These are phyloP conservation scores for Eptatretus burgeri DNA, from an alignment of 2,113 vertebrate genomes.

Conservation along the genomic window DNA sequence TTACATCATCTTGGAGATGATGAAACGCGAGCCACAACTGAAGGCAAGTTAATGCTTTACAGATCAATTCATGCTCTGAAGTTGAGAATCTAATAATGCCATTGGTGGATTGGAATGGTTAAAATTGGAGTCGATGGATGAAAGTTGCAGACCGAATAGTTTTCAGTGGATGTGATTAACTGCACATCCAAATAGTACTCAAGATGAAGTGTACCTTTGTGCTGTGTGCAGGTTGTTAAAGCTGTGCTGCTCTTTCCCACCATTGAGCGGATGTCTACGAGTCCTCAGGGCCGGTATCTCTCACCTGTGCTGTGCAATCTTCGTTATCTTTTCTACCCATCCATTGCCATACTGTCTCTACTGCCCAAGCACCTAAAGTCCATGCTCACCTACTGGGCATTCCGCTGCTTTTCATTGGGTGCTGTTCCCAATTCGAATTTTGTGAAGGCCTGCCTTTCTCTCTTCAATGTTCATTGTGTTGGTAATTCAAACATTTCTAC, in stretches of 20 bases:
- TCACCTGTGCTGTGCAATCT: constrained; percentile 47
- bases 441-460: constrained; percentile 18
- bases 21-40: constrained; percentile 39
- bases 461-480: constrained; percentile 37
- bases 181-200: too few species aligned
- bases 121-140: too few species aligned
- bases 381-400: constrained; percentile 18
- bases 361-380: constrained; percentile 32
- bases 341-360: constrained; percentile 29
- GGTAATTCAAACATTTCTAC: constrained; percentile 21
- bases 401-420: constrained; percentile 17
- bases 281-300: constrained; percentile 42
- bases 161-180: too few species aligned
- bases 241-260: constrained; percentile 62
- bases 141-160: too few species aligned
- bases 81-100: too few species aligned
- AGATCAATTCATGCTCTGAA: too few species aligned
- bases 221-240: constrained; percentile 29
- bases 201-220: too few species aligned
- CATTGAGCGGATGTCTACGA: constrained; percentile 54
- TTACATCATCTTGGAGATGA: constrained; percentile 50
- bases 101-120: too few species aligned
- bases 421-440: too few species aligned
- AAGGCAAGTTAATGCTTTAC: constrained; percentile 19
- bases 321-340: constrained; percentile 37